These are phyloP conservation scores for Cryptomyrus ogoouensis DNA, from an alignment of 2,113 vertebrate species.

Conservation along the genomic window DNA sequence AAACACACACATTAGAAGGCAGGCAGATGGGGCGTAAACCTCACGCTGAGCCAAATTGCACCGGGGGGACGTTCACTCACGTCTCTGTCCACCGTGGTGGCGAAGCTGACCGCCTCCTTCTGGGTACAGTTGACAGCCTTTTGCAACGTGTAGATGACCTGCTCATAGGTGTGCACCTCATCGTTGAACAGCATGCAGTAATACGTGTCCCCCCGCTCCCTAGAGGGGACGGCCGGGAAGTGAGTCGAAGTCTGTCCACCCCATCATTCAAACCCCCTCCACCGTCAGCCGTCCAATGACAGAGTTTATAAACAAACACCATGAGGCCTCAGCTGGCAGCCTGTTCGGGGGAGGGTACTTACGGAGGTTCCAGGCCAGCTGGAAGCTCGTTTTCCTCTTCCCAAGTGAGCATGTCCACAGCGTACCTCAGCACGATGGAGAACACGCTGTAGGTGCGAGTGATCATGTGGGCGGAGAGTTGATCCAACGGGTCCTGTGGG, in stretches of 20 bases:
- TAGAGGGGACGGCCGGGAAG: conserved; percentile 36
- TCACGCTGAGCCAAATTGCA: not conserved
- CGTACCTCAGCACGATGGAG: conserved; percentile 84
- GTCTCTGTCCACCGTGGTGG: conserved; percentile 93
- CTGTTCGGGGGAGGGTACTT: conserved; percentile 39
- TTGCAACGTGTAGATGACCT: conserved; percentile 96
- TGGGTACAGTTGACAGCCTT: conserved; percentile 96
- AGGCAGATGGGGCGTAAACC: not conserved
- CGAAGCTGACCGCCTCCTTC: conserved; percentile 92
- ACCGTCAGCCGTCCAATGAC: not conserved
- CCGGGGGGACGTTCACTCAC: conserved; percentile 60
- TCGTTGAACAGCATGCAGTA: conserved; percentile 99
- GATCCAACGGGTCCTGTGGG: conserved; percentile 77
- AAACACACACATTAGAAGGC: not conserved
- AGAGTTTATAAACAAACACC: not conserved
- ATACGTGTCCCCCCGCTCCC: conserved; percentile 79
- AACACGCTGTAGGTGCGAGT: conserved; percentile 81
- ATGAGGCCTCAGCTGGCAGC: not conserved
- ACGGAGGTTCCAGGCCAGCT: conserved; percentile 76
- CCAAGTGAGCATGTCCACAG: conserved; percentile 92
- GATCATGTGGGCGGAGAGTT: conserved; percentile 80
- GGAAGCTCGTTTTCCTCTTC: conserved; percentile 84
- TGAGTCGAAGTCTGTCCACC: not conserved
- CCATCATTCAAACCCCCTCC: not conserved
- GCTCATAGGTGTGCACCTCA: conserved; percentile 96